Conservation (phyloP, 2,888 invertebrate genomes). For the Volucella zonaria region DNA sequence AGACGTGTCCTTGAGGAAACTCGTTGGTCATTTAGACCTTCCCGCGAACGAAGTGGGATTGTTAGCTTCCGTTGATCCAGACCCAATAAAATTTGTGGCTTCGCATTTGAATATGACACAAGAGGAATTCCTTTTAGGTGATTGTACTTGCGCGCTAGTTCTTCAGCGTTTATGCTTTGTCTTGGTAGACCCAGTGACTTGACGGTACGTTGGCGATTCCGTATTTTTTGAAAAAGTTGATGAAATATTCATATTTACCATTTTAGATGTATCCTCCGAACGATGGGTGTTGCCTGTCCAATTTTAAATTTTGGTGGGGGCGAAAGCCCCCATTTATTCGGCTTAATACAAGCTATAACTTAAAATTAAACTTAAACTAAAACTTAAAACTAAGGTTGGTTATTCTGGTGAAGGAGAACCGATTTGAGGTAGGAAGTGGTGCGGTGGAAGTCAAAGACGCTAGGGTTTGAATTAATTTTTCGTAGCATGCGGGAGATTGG, state of each 20-base stretch:
- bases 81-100: conserved; percentile 24
- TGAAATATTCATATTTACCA: conserved; percentile 9
- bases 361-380: too few relatives aligned
- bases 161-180: conserved; percentile 14
- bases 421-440: too few relatives aligned
- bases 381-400: too few relatives aligned
- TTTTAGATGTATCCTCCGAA: not conserved
- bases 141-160: not conserved
- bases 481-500: too few relatives aligned
- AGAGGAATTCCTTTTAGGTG: conserved; percentile 12
- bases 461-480: too few relatives aligned
- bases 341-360: too few relatives aligned
- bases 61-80: conserved; percentile 13
- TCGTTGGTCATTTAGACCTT: conserved; percentile 2
- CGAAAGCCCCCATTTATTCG: too few relatives aligned
- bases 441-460: too few relatives aligned
- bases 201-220: not conserved
- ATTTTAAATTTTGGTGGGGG: too few relatives aligned
- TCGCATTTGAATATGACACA: conserved; percentile 1
- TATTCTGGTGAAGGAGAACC: too few relatives aligned
- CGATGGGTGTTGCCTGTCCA: not conserved
- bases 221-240: not conserved
- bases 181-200: conserved; percentile 4
- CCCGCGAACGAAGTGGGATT: conserved; percentile 18
- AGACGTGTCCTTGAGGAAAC: conserved; percentile 16